Conservation (phyloP, 2,113 vertebrate species). For the Micromys minutus region DNA sequence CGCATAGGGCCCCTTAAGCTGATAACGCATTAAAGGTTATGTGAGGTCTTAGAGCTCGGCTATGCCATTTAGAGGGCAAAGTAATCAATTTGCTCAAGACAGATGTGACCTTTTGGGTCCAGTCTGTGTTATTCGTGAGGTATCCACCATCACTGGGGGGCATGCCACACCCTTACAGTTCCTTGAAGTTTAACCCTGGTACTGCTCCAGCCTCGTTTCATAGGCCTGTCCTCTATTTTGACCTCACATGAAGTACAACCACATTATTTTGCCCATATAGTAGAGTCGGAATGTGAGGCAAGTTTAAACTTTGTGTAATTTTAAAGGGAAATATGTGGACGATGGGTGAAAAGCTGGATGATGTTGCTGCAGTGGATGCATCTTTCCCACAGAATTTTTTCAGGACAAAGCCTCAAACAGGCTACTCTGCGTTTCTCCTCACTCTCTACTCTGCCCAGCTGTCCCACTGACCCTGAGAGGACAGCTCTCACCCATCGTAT, state of each 20-base stretch:
- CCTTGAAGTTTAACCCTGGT: not conserved
- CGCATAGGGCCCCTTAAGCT: not conserved
- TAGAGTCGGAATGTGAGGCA: not conserved
- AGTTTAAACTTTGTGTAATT: constrained; percentile 14
- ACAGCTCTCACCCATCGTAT: too few relatives aligned
- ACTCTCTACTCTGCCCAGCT: not conserved
- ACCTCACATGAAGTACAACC: not conserved
- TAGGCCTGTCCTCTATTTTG: not conserved
- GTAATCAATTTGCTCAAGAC: not conserved
- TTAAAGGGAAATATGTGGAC: not conserved
- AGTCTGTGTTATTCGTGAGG: not conserved
- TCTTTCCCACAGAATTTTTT: not conserved
- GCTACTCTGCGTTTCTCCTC: not conserved
- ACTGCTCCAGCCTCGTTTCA: not conserved
- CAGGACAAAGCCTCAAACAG: too few relatives aligned
- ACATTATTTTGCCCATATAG: not conserved
- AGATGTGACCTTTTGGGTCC: not conserved
- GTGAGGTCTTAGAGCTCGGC: not conserved
- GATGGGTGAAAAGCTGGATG: not conserved
- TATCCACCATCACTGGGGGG: not conserved
- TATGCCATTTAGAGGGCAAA: not conserved
- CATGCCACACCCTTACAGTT: not conserved
- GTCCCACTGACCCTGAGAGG: not conserved
- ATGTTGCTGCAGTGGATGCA: not conserved
- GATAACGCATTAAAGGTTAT: not conserved